Evolutionary conservation across 2,888 invertebrate species (phyloP).

Genomic region (Drosophila meridionalis): DNA sequence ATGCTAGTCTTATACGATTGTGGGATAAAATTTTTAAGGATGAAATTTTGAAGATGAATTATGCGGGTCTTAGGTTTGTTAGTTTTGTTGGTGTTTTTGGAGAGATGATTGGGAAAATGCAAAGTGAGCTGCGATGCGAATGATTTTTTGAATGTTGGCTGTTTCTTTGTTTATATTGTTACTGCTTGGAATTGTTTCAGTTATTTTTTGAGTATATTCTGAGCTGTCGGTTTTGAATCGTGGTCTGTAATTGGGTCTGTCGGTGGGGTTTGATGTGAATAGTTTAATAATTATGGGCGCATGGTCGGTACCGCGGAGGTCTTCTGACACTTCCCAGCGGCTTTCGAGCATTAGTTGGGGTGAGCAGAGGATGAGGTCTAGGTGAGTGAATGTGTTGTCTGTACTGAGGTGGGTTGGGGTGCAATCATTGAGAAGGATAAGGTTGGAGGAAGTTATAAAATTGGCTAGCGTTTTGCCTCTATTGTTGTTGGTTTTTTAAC

Average conservation of each 20-base stretch:
- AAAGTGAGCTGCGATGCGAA: neutral
- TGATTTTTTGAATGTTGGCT: constrained; percentile 1
- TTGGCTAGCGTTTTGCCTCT: neutral
- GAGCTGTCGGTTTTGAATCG: constrained; percentile 2
- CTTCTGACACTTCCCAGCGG: neutral
- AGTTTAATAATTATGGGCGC: constrained; percentile 1
- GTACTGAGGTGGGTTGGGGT: constrained; percentile 1
- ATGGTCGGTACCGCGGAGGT: neutral
- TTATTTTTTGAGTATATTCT: neutral
- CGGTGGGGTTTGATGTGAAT: neutral
- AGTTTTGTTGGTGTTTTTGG: neutral
- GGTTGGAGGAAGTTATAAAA: neutral
- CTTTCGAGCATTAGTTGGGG: neutral
- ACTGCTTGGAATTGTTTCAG: neutral
- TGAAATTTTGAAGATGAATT: neutral
- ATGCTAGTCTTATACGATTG: neutral
- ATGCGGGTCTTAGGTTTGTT: neutral
- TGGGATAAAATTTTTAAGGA: neutral
- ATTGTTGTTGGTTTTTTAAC: neutral
- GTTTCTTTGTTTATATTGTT: constrained; percentile 1
- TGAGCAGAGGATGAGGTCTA: neutral
- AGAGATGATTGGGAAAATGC: neutral
- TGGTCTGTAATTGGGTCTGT: neutral
- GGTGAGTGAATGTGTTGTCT: neutral
- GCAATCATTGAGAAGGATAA: neutral